A percentile compares a stretch with the other conserved stretches of the same genome.
These are phyloP conservation scores for Lomographa bimaculata DNA, from an alignment of 2,888 invertebrate species.

Conservation along the genomic window DNA sequence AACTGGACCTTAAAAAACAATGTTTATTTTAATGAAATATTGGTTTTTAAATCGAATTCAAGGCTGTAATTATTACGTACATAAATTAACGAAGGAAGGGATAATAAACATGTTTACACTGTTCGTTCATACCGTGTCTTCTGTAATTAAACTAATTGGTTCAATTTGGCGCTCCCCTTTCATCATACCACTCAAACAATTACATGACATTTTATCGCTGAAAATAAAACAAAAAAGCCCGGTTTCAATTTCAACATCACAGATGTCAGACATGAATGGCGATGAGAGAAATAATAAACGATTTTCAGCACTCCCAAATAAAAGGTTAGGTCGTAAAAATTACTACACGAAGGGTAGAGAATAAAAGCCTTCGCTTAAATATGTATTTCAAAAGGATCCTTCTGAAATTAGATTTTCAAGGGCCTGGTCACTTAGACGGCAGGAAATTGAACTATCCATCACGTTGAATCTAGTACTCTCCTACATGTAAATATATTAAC, in stretches of 20 bases:
- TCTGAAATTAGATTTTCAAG: conserved; percentile 42
- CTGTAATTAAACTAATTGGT: not conserved
- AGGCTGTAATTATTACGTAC: no score
- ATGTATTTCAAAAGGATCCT: conserved; percentile 29
- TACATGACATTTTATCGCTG: conserved; percentile 18
- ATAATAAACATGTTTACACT: no score
- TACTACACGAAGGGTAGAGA: conserved; percentile 23
- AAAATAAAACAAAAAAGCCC: conserved; percentile 23
- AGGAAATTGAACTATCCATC: conserved; percentile 42
- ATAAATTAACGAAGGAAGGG: no score
- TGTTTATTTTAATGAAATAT: no score
- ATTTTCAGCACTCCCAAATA: conserved; percentile 20
- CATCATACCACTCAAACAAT: conserved; percentile 3
- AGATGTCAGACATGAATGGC: conserved; percentile 28
- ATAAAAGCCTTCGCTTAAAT: conserved; percentile 29
- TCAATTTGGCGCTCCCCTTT: not conserved
- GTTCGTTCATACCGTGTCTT: no score
- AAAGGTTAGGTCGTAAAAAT: conserved; percentile 31
- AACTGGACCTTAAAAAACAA: no score
- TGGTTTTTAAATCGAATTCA: no score
- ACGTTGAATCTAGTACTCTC: conserved; percentile 29
- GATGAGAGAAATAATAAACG: conserved; percentile 24
- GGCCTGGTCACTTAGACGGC: conserved; percentile 31
- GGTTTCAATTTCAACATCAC: conserved; percentile 29
- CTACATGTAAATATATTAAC: conserved; percentile 4